Percentiles rank a stretch among this genome's conserved stretches.
Evolutionary conservation across 2,797 vertebrate species (phyloP).

Genomic region (Coreius guichenoti): DNA sequence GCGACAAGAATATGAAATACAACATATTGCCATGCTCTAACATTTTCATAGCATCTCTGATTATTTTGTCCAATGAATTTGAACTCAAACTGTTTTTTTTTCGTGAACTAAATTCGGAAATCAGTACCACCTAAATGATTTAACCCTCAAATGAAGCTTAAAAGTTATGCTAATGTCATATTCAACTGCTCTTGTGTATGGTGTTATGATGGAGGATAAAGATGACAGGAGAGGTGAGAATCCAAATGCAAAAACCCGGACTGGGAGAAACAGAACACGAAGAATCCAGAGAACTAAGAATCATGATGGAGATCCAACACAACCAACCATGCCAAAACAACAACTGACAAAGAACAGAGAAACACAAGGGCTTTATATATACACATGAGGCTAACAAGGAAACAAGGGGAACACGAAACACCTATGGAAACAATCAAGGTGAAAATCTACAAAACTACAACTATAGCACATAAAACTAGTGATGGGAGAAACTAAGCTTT

Average conservation of each 20-base stretch:
- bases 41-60: neutral
- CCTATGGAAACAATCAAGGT: neutral
- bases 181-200: neutral
- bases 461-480: too few species aligned
- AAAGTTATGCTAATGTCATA: neutral
- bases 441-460: neutral
- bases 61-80: neutral
- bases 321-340: neutral
- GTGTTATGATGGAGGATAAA: neutral
- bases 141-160: neutral
- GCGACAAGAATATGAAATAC: neutral
- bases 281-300: neutral
- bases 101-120: neutral
- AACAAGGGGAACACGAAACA: neutral
- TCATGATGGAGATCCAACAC: neutral
- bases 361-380: neutral
- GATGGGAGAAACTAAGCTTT: too few species aligned
- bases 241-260: neutral
- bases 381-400: too few species aligned
- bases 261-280: neutral
- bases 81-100: neutral
- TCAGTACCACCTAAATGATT: neutral
- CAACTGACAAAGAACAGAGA: neutral
- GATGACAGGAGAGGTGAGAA: neutral
- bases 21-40: neutral